Evolutionary conservation across 2,113 vertebrate species (phyloP).

Genomic region (Cettia cetti): DNA sequence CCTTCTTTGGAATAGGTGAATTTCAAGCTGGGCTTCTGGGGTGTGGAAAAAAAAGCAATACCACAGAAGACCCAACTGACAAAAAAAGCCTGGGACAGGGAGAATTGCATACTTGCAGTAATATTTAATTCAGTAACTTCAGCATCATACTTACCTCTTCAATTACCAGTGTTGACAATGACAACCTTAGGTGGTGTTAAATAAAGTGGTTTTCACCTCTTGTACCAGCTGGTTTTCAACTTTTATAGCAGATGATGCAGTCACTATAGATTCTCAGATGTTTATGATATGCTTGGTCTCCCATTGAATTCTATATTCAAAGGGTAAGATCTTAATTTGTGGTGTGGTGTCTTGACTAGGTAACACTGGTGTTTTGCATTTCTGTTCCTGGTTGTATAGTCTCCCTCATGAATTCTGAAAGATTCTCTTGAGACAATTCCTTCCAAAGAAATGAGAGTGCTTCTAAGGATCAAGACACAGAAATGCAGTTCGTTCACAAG

Average conservation of each 20-base stretch:
- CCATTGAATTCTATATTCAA: neutral
- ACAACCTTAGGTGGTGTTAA: neutral
- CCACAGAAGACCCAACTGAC: neutral
- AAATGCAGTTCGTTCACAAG: neutral
- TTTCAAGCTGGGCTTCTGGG: neutral
- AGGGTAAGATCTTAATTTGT: neutral
- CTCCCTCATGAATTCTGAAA: neutral
- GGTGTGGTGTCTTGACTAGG: neutral
- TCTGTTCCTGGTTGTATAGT: neutral
- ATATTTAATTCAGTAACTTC: neutral
- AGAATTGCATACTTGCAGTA: neutral
- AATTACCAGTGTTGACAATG: rapidly evolving
- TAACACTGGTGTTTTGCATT: neutral
- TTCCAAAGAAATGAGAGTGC: neutral
- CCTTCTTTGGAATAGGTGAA: neutral
- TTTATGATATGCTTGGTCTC: neutral
- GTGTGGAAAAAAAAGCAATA: neutral
- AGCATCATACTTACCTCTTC: neutral
- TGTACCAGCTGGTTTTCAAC: neutral
- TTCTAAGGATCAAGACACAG: neutral
- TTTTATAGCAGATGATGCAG: neutral
- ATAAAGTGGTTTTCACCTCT: neutral
- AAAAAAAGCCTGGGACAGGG: neutral
- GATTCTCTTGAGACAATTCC: neutral
- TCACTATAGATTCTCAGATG: neutral